These are phyloP conservation scores for Stichopus chloronotus DNA, from an alignment of 35 echinoderm and acorn worm species.

Conservation along the genomic window DNA sequence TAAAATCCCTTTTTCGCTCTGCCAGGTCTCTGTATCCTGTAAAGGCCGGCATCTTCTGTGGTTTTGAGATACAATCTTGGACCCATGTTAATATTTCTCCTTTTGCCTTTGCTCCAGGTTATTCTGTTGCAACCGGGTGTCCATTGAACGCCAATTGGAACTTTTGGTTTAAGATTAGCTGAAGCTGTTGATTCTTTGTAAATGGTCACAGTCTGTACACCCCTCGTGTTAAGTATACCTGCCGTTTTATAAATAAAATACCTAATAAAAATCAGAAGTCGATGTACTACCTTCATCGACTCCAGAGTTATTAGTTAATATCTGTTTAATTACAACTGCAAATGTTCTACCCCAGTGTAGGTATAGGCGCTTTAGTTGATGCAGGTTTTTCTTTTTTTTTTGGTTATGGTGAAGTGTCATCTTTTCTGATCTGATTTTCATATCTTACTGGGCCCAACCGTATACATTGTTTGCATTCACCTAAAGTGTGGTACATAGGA, in stretches of 20 bases:
- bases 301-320: too few species aligned
- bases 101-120: neutral
- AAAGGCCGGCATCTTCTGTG: neutral
- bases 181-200: neutral
- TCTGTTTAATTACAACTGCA: too few species aligned
- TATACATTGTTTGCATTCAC: too few species aligned
- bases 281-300: too few species aligned
- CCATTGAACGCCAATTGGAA: constrained; percentile 2
- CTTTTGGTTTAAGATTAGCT: neutral
- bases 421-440: too few species aligned
- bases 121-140: constrained; percentile 7
- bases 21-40: constrained; percentile 6
- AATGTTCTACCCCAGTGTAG: too few species aligned
- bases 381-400: too few species aligned
- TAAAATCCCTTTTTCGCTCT: neutral
- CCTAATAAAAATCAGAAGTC: neutral
- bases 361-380: too few species aligned
- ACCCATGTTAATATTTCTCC: neutral
- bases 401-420: too few species aligned
- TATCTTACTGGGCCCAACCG: too few species aligned
- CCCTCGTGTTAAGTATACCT: constrained; percentile 13
- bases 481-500: too few species aligned
- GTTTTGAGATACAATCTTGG: neutral
- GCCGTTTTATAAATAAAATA: neutral
- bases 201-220: neutral